phyloP scores from a whole-genome alignment of 1,140 invertebrate species.

The Drosophila sulfurigaster region DNA sequence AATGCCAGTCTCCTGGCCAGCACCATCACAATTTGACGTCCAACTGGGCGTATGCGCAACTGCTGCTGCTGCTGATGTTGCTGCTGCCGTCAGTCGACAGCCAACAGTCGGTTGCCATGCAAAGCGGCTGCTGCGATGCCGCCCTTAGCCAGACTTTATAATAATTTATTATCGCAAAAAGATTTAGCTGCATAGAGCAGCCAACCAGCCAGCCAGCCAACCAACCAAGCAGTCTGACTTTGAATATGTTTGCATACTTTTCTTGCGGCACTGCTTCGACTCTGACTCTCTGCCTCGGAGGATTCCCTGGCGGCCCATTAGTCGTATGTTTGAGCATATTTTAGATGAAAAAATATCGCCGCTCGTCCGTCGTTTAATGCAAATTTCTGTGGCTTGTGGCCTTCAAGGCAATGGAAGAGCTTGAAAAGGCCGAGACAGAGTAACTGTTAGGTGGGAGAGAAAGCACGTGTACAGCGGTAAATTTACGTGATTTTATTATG shows the following conservation, averaged over 20 bases:
- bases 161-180: slow-evolving; percentile 80
- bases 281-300: background rate
- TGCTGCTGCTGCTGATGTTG: slow-evolving; percentile 32
- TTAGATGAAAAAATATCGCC: slow-evolving; percentile 79
- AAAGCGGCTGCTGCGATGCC: slow-evolving; percentile 45
- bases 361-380: slow-evolving; percentile 41
- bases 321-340: slow-evolving; percentile 72
- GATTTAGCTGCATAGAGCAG: slow-evolving; percentile 56
- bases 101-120: slow-evolving; percentile 57
- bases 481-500: too few species aligned
- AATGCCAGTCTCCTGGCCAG: slow-evolving; percentile 46
- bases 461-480: background rate
- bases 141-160: slow-evolving; percentile 70
- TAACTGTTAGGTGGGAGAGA: background rate
- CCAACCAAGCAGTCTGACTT: slow-evolving; percentile 36
- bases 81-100: slow-evolving; percentile 1
- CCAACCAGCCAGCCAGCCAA: slow-evolving; percentile 16
- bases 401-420: background rate
- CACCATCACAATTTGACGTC: slow-evolving; percentile 53
- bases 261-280: slow-evolving; percentile 20
- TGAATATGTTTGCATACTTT: slow-evolving; percentile 62
- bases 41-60: slow-evolving; percentile 76
- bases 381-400: slow-evolving; percentile 37
- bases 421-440: background rate
- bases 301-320: slow-evolving; percentile 77